These are phyloP conservation scores for Tamandua tetradactyla DNA, from an alignment of 2,797 vertebrate genomes.

Conservation along the genomic window DNA sequence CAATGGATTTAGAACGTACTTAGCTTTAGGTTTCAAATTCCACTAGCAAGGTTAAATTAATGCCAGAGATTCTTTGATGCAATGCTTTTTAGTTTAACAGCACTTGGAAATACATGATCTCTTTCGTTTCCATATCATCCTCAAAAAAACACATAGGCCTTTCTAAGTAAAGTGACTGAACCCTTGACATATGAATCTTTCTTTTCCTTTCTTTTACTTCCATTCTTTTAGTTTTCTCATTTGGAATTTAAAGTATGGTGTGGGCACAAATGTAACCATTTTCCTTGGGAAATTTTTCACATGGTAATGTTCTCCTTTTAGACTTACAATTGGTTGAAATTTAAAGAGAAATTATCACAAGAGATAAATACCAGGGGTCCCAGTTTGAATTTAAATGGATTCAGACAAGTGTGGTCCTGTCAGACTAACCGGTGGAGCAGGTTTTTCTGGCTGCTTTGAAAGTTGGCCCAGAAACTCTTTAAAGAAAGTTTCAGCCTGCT, in stretches of 20 bases:
- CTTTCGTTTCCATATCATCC: neutral
- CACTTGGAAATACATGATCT: accelerated
- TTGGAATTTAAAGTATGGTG: neutral
- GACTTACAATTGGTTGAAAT: neutral
- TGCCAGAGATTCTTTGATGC: neutral
- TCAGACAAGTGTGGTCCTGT: neutral
- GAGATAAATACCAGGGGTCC: neutral
- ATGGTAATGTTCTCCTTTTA: neutral
- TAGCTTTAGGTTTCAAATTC: neutral
- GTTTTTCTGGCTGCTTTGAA: neutral
- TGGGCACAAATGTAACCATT: neutral
- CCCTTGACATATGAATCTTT: neutral
- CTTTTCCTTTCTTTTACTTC: no score
- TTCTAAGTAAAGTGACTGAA: neutral
- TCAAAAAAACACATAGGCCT: neutral
- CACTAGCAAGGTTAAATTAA: neutral
- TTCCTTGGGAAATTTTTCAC: neutral
- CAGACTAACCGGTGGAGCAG: neutral
- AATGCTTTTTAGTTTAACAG: neutral
- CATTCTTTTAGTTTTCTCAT: neutral
- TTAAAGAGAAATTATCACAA: neutral
- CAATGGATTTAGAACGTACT: neutral
- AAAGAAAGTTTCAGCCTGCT: neutral
- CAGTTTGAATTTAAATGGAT: neutral
- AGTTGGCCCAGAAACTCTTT: neutral